Evolutionary conservation across 2,888 invertebrate species (phyloP).

Genomic region (Heliconius ethilla): DNA sequence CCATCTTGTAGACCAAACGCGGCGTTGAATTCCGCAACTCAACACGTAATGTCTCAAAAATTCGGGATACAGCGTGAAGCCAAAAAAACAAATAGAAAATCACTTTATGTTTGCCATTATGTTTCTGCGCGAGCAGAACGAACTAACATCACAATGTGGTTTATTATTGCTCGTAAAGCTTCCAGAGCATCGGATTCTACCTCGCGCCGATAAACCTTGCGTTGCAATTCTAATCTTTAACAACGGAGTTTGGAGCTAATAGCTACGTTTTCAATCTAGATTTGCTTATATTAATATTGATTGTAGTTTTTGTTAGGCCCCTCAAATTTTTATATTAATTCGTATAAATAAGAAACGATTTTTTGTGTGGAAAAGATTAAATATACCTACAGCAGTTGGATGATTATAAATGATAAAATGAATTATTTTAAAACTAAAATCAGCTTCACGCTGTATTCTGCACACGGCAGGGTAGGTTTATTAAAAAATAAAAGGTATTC

Average conservation of each 20-base stretch:
- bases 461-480: too few relatives aligned
- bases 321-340: too few relatives aligned
- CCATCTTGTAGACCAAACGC: background rate
- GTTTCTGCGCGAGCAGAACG: background rate
- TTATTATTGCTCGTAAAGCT: slow-evolving; percentile 36
- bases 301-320: background rate
- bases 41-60: background rate
- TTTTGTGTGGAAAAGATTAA: too few relatives aligned
- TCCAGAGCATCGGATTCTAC: slow-evolving; percentile 18
- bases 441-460: too few relatives aligned
- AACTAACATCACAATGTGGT: slow-evolving; percentile 20
- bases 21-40: background rate
- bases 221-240: slow-evolving; percentile 3
- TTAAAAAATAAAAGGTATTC: too few relatives aligned
- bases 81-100: background rate
- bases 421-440: too few relatives aligned
- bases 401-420: too few relatives aligned
- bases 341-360: too few relatives aligned
- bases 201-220: slow-evolving; percentile 28
- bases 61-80: background rate
- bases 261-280: slow-evolving; percentile 11
- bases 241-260: slow-evolving; percentile 3
- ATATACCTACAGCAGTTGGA: too few relatives aligned
- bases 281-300: slow-evolving; percentile 8
- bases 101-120: background rate